These are phyloP conservation scores for Gyps fulvus DNA, from an alignment of 2,113 vertebrate species.

Conservation along the genomic window DNA sequence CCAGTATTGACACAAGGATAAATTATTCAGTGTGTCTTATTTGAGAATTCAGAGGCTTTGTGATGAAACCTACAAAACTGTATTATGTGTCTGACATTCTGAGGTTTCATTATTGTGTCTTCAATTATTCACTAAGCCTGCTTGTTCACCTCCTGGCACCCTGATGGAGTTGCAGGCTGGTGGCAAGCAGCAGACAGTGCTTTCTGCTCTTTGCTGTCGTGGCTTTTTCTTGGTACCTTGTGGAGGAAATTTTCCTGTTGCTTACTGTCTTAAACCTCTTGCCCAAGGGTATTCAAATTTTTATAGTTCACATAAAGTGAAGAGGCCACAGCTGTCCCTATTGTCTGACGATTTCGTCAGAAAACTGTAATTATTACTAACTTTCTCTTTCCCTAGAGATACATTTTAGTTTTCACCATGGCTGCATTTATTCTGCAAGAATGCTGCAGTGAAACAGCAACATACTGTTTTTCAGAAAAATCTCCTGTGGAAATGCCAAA, in stretches of 20 bases:
- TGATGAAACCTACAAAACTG: slow-evolving; percentile 70
- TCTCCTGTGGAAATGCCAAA: background rate
- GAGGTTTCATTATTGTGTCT: slow-evolving; percentile 65
- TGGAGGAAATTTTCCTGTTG: background rate
- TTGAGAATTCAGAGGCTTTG: slow-evolving; percentile 65
- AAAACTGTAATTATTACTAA: background rate
- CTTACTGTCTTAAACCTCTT: background rate
- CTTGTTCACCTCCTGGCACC: slow-evolving; percentile 34
- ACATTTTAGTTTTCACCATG: background rate
- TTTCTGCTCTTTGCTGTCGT: background rate
- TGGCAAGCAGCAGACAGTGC: background rate
- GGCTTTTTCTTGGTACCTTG: background rate
- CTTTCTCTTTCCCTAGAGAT: background rate
- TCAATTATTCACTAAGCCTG: slow-evolving; percentile 71
- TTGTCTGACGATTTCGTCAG: background rate
- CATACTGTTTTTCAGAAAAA: background rate
- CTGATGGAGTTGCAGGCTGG: background rate
- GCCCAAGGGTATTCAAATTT: background rate
- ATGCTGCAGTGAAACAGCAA: background rate
- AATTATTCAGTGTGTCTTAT: slow-evolving; percentile 75
- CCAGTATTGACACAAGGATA: slow-evolving; percentile 67
- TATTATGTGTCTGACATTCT: slow-evolving; percentile 64
- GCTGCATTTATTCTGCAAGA: background rate
- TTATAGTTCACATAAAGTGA: background rate
- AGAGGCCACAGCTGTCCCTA: background rate